Conservation (phyloP, 35 echinoderm and acorn worm genomes). For the Holothuria glaberrima region DNA sequence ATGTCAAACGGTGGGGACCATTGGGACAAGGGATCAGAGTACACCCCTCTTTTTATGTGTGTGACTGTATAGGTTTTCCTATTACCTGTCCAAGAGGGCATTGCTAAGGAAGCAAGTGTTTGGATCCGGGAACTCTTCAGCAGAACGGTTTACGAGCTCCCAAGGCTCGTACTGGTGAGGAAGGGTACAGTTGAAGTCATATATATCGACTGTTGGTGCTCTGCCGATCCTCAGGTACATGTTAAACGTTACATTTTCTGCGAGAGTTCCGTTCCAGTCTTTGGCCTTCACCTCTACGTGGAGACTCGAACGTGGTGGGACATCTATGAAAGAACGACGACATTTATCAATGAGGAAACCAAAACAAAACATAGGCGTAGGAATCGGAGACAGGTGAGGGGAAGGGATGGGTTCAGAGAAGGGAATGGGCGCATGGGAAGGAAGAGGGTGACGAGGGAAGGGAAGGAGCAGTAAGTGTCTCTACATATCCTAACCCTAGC, state of each 20-base stretch:
- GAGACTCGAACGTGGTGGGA: conserved; percentile 63
- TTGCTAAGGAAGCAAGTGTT: conserved; percentile 86
- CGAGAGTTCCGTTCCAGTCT: conserved; percentile 65
- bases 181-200: conserved; percentile 89
- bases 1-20: too few species aligned
- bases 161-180: conserved; percentile 53
- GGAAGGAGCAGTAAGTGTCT: too few species aligned
- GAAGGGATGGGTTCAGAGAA: too few species aligned
- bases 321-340: conserved; percentile 26
- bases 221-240: conserved; percentile 73
- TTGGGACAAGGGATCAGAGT: too few species aligned
- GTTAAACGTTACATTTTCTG: conserved; percentile 75
- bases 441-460: too few species aligned
- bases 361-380: too few species aligned
- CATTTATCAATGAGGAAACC: too few species aligned
- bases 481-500: too few species aligned
- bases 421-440: too few species aligned
- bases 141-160: conserved; percentile 59
- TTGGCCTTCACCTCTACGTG: conserved; percentile 71
- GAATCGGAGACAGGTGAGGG: too few species aligned
- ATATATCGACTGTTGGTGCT: conserved; percentile 74
- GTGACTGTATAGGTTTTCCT: too few species aligned
- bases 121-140: conserved; percentile 67
- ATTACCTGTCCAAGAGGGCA: conserved; percentile 74
- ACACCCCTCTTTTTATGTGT: too few species aligned